Conservation (phyloP, 2,113 vertebrate genomes). For the Paedocypris sp. region DNA sequence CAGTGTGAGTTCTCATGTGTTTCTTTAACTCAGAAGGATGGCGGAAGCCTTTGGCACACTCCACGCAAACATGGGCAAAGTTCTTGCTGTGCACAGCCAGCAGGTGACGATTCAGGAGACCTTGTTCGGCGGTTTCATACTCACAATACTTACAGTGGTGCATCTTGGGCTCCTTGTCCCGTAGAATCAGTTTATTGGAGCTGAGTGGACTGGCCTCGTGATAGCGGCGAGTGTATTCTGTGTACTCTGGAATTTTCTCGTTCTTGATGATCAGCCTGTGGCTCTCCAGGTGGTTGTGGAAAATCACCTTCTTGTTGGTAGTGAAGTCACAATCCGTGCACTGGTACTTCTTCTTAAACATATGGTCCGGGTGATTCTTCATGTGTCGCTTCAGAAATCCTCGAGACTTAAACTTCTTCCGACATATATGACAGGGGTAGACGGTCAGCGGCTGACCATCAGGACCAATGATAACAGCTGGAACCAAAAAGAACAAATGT, state of each 20-base stretch:
- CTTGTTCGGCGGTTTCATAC: slow-evolving; percentile 94
- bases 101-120: slow-evolving; percentile 89
- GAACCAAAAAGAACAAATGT: slow-evolving; percentile 26
- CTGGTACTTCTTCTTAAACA: slow-evolving; percentile 97
- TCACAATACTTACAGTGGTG: slow-evolving; percentile 98
- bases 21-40: slow-evolving; percentile 98
- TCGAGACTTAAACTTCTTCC: slow-evolving; percentile 97
- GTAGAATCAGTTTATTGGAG: slow-evolving; percentile 93
- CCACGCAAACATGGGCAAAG: slow-evolving; percentile 94
- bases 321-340: slow-evolving; percentile 98
- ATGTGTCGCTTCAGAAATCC: slow-evolving; percentile 98
- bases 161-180: slow-evolving; percentile 89
- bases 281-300: slow-evolving; percentile 97
- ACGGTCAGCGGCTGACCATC: slow-evolving; percentile 96
- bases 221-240: slow-evolving; percentile 87
- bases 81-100: slow-evolving; percentile 95
- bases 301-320: slow-evolving; percentile 97
- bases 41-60: slow-evolving; percentile 95
- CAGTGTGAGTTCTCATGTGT: slow-evolving; percentile 97
- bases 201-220: slow-evolving; percentile 87
- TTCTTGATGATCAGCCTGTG: slow-evolving; percentile 91
- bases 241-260: slow-evolving; percentile 76
- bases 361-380: slow-evolving; percentile 98
- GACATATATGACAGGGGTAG: slow-evolving; percentile 96
- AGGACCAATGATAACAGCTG: slow-evolving; percentile 97